These are phyloP conservation scores for Penaeus indicus DNA, from an alignment of 1,140 invertebrate species.

Conservation along the genomic window DNA sequence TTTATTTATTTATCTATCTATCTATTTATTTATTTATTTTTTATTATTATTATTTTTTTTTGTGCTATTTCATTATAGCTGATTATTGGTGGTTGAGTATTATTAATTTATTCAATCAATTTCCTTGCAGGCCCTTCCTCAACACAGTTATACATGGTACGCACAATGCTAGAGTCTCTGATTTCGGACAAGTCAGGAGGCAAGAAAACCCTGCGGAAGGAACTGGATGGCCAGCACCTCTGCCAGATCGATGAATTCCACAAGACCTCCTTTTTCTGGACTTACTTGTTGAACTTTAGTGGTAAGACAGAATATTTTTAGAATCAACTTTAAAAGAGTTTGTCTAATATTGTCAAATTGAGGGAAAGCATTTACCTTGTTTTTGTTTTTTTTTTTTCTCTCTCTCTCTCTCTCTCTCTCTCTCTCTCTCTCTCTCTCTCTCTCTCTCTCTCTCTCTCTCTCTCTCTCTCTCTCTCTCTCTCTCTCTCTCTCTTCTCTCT, in stretches of 20 bases:
- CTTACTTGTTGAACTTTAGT: conserved; percentile 92
- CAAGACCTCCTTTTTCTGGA: conserved; percentile 97
- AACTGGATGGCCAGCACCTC: conserved; percentile 93
- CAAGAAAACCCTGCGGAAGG: conserved; percentile 93
- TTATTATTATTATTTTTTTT: neutral
- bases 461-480: too few relatives aligned
- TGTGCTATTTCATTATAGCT: neutral
- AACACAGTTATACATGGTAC: conserved; percentile 98
- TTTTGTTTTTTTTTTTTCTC: too few relatives aligned
- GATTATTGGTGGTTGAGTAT: conserved; percentile 3
- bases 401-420: too few relatives aligned
- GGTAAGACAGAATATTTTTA: conserved; percentile 37
- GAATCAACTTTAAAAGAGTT: too few relatives aligned
- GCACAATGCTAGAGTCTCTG: conserved; percentile 98
- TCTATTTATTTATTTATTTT: neutral
- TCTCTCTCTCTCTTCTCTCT: too few relatives aligned
- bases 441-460: too few relatives aligned
- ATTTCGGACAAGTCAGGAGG: conserved; percentile 97
- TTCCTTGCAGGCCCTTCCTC: conserved; percentile 81
- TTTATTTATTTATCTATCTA: neutral
- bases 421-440: too few relatives aligned
- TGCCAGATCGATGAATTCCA: conserved; percentile 96
- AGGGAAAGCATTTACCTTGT: too few relatives aligned
- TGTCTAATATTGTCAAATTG: neutral
- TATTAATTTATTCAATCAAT: neutral